A percentile compares a stretch with the other conserved stretches of the same genome.
These are phyloP conservation scores for Pseudomyrmex gracilis DNA, from an alignment of 1,140 invertebrate genomes.

Conservation along the genomic window DNA sequence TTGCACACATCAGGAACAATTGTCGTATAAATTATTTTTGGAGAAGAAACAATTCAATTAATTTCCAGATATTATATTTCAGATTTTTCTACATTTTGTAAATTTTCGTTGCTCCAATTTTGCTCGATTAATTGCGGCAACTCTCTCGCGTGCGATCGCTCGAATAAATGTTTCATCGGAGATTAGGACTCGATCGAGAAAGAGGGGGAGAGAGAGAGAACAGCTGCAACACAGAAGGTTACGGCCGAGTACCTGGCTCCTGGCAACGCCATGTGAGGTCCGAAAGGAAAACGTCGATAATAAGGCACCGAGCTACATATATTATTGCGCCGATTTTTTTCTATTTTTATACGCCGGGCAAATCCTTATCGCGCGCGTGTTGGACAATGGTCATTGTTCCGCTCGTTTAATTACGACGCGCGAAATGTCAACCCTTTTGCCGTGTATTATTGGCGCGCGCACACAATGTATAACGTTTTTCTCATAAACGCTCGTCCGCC, in stretches of 20 bases:
- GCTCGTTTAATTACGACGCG: constrained; percentile 62
- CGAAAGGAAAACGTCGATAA: constrained; percentile 63
- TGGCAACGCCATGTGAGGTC: constrained; percentile 60
- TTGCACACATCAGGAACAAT: no score
- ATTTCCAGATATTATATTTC: not conserved
- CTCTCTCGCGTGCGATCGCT: constrained; percentile 12
- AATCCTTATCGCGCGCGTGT: constrained; percentile 66
- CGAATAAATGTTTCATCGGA: not conserved
- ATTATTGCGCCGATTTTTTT: constrained; percentile 20
- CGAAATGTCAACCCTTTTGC: constrained; percentile 56
- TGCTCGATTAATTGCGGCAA: not conserved
- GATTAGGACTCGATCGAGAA: no score
- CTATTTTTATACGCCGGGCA: not conserved
- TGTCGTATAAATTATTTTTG: no score
- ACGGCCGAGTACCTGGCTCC: constrained; percentile 51
- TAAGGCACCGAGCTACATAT: constrained; percentile 44
- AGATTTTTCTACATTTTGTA: not conserved
- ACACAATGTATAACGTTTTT: constrained; percentile 13
- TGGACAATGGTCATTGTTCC: constrained; percentile 72
- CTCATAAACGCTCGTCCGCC: not conserved
- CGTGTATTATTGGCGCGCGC: not conserved
- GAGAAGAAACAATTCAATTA: not conserved
- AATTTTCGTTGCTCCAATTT: not conserved
- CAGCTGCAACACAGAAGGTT: not conserved
- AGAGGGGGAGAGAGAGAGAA: not conserved